These are phyloP conservation scores for Eilema depressum DNA, from an alignment of 2,888 invertebrate species.

Conservation along the genomic window DNA sequence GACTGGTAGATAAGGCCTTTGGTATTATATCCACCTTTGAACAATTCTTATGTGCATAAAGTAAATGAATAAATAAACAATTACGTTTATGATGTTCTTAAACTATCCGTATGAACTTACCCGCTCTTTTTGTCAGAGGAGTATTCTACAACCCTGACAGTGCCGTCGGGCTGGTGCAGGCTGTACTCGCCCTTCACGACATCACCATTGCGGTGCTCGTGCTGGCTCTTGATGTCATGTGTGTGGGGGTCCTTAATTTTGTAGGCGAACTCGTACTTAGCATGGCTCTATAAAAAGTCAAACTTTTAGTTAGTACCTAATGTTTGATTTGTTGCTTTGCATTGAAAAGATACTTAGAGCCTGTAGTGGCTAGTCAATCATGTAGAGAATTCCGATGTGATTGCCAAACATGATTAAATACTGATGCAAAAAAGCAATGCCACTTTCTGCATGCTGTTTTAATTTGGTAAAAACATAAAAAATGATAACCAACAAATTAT, in stretches of 20 bases:
- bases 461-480: too few relatives aligned
- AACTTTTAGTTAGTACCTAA: constrained; percentile 45
- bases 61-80: too few relatives aligned
- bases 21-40: too few relatives aligned
- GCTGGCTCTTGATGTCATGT: constrained; percentile 78
- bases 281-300: constrained; percentile 7
- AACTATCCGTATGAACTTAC: constrained; percentile 23
- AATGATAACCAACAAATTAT: too few relatives aligned
- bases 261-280: constrained; percentile 67
- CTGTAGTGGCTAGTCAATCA: background rate
- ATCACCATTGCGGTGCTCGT: constrained; percentile 67
- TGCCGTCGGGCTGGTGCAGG: constrained; percentile 28
- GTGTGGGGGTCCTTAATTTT: constrained; percentile 81
- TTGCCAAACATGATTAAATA: background rate
- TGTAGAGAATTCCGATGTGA: background rate
- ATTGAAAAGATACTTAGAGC: too few relatives aligned
- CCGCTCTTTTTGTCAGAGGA: constrained; percentile 73
- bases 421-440: too few relatives aligned
- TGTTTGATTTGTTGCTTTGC: constrained; percentile 5
- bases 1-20: too few relatives aligned
- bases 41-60: too few relatives aligned
- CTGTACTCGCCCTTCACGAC: constrained; percentile 63
- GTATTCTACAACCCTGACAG: constrained; percentile 72
- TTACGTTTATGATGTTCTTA: background rate
- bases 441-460: too few relatives aligned